Conservation (phyloP, 2,888 invertebrate species). For the Pterostichus madidus region DNA sequence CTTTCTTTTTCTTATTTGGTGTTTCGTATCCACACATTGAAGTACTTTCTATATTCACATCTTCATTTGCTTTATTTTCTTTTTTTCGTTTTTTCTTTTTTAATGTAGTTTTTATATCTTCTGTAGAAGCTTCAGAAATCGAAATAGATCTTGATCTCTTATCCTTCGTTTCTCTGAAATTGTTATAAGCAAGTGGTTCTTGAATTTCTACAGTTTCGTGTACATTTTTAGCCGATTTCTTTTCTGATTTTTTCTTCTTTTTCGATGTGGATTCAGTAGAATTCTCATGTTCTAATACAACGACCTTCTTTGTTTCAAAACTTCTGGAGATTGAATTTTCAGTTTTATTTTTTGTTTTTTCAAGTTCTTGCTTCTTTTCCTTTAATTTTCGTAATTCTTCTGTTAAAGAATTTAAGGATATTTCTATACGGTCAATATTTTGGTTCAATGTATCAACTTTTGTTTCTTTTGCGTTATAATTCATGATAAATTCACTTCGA, state of each 20-base stretch:
- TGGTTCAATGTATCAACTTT: neutral
- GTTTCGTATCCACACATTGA: no score
- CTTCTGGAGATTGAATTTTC: neutral
- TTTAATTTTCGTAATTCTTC: constrained; percentile 13
- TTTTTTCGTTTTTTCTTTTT: neutral
- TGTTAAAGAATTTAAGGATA: neutral
- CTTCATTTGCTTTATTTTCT: neutral
- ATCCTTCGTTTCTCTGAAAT: no score
- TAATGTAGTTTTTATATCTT: neutral
- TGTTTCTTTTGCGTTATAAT: neutral
- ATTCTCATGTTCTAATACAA: neutral
- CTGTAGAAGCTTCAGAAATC: neutral
- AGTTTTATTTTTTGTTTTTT: neutral
- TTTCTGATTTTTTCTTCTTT: neutral
- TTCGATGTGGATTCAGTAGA: neutral
- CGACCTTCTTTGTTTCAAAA: neutral
- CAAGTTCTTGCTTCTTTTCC: neutral
- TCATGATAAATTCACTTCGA: neutral
- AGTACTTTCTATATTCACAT: no score
- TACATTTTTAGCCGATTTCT: neutral
- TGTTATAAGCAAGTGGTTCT: no score
- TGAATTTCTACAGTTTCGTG: neutral
- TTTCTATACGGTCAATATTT: neutral
- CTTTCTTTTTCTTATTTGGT: no score
- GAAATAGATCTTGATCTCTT: no score